Base-by-base conservation (phyloP, 2,113 vertebrate species). In the Hydropotes inermis region DNA sequence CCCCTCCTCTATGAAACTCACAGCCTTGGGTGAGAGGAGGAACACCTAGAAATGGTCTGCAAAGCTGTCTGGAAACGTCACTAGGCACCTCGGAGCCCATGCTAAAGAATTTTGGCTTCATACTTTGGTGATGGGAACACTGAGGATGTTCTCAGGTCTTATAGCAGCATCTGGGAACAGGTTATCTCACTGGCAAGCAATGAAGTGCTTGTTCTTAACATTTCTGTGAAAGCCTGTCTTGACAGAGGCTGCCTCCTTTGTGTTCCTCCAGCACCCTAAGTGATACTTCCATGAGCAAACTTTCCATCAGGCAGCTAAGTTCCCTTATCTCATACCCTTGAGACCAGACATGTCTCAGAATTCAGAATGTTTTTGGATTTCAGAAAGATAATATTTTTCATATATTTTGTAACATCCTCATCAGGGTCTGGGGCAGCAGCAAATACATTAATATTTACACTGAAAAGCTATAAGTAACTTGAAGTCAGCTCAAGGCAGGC, bases 331-430 rank as follows among this genome's bases (percentile, higher is more conserved):
- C 28, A 84, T 33, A 70, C 39, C 16, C 45, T 61, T 10, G 60
- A 95, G 17, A 27, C 52, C 82, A 93, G 57, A 60, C 27, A n/a
- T 43, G 4, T 39, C 83, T 95, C 19, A 12, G 55, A 95, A 89
- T 91, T 95, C 33, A 82, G 39, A 92, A 84, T 85, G 89, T 55
- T 94, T 93, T 81, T 23, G 17, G 67, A 81, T 93, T 97, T 60
- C 78, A 84, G 79, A 86, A 95, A 92, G 87, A 85, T 55, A 93
- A 89, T 33, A 94, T 57, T 95, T 82, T 88, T 43, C 33, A 76
- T 45, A 16, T 88, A 91, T 86, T 82, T 95, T 87, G 3, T 47
- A 92, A 74, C 19, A 81, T 5, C 11, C 12, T 21, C 14, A 52
- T 84, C n/a, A 87, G 45, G 50, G 36, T 57, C 50, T 91, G 36